These are phyloP conservation scores for Limnephilus auricula DNA, from an alignment of 2,888 invertebrate genomes.

Conservation along the genomic window DNA sequence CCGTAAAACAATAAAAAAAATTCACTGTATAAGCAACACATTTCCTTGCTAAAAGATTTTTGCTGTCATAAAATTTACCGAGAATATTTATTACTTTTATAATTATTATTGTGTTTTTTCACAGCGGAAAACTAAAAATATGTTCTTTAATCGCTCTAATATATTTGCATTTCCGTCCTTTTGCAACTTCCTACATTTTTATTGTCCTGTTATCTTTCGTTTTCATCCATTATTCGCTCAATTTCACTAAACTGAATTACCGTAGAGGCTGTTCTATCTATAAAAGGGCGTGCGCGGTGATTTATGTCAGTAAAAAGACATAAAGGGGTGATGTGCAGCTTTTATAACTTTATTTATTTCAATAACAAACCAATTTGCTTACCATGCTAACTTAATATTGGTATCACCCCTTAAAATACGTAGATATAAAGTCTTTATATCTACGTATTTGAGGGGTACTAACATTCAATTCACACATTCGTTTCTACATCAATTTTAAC, in stretches of 20 bases:
- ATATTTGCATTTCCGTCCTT: background rate
- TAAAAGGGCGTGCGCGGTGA: background rate
- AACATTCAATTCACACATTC: background rate
- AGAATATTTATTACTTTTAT: background rate
- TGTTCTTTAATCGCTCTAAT: background rate
- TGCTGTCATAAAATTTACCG: background rate
- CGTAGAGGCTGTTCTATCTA: background rate
- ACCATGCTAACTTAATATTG: background rate
- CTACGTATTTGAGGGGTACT: no score
- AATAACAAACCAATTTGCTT: background rate
- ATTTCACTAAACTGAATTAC: background rate
- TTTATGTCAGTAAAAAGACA: background rate
- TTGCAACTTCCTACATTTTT: background rate
- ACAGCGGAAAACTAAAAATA: background rate
- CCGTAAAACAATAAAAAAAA: no score
- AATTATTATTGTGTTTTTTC: background rate
- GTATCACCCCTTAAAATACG: background rate
- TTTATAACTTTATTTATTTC: background rate
- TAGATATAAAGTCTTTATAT: no score
- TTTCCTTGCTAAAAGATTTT: background rate
- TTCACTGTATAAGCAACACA: background rate
- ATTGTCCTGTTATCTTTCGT: background rate
- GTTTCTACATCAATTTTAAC: background rate
- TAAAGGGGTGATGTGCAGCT: background rate
- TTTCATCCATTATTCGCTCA: background rate